phyloP scores from a whole-genome alignment of 1,140 invertebrate species.

The Hylaeus volcanicus region DNA sequence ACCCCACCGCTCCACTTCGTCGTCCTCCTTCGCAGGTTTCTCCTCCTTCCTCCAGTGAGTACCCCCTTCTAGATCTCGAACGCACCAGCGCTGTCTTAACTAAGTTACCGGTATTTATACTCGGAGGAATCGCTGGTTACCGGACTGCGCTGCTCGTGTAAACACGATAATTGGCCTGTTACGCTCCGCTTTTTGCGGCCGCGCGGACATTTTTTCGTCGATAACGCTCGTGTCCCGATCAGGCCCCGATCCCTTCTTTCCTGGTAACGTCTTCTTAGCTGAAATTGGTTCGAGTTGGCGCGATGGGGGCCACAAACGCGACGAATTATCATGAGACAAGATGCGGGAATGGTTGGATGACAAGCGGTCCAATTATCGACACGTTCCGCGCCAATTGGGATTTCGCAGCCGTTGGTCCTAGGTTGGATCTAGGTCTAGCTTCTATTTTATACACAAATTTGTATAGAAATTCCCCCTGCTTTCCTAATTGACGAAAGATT shows the following conservation, averaged over 20 bases:
- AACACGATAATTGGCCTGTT: slow-evolving; percentile 64
- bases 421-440: no score
- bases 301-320: background rate
- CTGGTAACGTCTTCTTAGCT: slow-evolving; percentile 10
- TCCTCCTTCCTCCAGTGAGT: background rate
- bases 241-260: background rate
- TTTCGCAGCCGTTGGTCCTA: background rate
- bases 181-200: slow-evolving; percentile 40
- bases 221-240: slow-evolving; percentile 8
- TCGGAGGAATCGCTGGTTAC: slow-evolving; percentile 49
- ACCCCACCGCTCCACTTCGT: background rate
- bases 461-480: no score
- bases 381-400: no score
- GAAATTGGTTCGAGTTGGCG: background rate
- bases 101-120: slow-evolving; percentile 63
- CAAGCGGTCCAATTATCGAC: no score
- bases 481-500: background rate
- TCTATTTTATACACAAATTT: no score
- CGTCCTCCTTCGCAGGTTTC: background rate
- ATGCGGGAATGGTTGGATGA: no score
- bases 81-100: slow-evolving; percentile 47
- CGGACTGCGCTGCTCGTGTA: slow-evolving; percentile 49
- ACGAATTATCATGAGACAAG: no score
- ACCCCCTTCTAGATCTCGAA: slow-evolving; percentile 37
- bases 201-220: slow-evolving; percentile 36